phyloP scores from a whole-genome alignment of 2,797 vertebrate genomes.

The Nyctibius grandis region DNA sequence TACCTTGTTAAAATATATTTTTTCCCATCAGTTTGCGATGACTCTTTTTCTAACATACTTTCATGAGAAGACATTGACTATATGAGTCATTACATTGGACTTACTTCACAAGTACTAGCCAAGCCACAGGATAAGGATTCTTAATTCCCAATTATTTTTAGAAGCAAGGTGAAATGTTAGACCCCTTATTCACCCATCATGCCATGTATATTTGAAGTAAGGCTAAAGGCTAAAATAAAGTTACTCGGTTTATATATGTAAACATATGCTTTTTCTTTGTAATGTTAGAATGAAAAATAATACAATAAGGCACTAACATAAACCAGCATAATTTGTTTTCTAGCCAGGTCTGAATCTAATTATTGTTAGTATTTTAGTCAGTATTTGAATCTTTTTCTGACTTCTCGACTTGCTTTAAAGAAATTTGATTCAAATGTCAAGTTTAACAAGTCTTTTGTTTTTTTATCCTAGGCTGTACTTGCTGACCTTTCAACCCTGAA shows the following conservation, averaged over 20 bases:
- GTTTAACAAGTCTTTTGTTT: slow-evolving; percentile 46
- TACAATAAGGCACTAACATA: not conserved
- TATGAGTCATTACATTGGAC: slow-evolving; percentile 61
- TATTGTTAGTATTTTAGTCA: not conserved
- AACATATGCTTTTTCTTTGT: not conserved
- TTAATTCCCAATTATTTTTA: slow-evolving; percentile 95
- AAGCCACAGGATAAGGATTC: slow-evolving; percentile 82
- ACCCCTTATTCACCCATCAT: slow-evolving; percentile 82
- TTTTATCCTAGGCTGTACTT: slow-evolving; percentile 89
- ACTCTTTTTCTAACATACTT: not conserved
- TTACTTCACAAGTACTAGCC: slow-evolving; percentile 82
- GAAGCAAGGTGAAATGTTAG: slow-evolving; percentile 90
- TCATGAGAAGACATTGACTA: slow-evolving; percentile 64
- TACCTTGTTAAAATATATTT: not conserved
- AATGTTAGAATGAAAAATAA: not conserved
- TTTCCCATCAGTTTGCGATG: not conserved
- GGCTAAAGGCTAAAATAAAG: slow-evolving; percentile 76
- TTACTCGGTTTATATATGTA: slow-evolving; percentile 44
- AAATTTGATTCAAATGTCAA: slow-evolving; percentile 23
- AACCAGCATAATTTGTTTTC: not conserved
- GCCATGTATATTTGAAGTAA: slow-evolving; percentile 84
- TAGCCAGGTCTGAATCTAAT: not conserved
- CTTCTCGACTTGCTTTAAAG: not conserved
- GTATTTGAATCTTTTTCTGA: not conserved
- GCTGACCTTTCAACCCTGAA: slow-evolving; percentile 98